Evolutionary conservation across 2,888 invertebrate species (phyloP).

Genomic region (Lochmaea capreae): DNA sequence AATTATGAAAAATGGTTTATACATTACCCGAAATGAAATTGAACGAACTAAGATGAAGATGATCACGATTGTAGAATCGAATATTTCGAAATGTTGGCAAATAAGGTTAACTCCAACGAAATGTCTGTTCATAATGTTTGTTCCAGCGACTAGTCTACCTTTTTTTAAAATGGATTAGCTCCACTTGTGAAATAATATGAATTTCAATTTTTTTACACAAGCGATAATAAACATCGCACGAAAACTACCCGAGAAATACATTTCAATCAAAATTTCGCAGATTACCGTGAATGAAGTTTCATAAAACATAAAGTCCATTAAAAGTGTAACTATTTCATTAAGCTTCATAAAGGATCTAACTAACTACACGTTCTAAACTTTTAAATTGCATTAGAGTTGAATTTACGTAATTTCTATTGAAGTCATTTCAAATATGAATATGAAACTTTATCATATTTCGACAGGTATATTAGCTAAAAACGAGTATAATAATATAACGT

Average conservation of each 20-base stretch:
- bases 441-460: conserved; percentile 11
- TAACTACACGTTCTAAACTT: conserved; percentile 22
- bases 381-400: conserved; percentile 21
- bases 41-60: no score
- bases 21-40: no score
- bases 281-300: conserved; percentile 8
- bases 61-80: no score
- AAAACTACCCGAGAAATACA: not conserved
- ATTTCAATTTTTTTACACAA: no score
- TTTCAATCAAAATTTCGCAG: not conserved
- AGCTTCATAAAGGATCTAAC: conserved; percentile 13
- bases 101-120: no score
- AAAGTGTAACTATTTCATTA: conserved; percentile 33
- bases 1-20: no score
- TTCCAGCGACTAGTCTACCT: no score
- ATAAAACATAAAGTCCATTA: conserved; percentile 28
- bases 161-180: no score
- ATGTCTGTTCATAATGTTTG: no score
- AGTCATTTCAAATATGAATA: conserved; percentile 19
- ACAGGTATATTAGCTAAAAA: not conserved
- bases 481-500: not conserved
- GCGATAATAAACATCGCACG: no score
- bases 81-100: no score
- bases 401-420: conserved; percentile 20
- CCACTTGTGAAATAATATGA: no score